Percentiles rank a stretch among this genome's conserved stretches.
phyloP scores from a whole-genome alignment of 2,113 vertebrate genomes.

The Seriola aureovittata region DNA sequence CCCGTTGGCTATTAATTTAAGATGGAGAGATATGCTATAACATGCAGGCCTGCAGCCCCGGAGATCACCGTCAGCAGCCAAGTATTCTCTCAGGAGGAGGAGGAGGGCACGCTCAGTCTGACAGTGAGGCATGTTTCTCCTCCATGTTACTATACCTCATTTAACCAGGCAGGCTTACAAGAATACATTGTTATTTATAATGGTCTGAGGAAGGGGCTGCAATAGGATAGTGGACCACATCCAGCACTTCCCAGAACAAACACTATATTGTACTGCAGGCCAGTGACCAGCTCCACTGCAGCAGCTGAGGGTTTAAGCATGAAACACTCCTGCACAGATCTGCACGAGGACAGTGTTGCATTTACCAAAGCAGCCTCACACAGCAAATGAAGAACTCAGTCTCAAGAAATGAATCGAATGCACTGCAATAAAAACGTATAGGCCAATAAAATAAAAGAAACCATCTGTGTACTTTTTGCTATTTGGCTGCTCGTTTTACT shows the following conservation, averaged over 20 bases:
- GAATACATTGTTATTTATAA: constrained; percentile 43
- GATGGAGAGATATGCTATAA: constrained; percentile 71
- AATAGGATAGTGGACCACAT: constrained; percentile 1
- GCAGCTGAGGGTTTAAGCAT: not conserved
- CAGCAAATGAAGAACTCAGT: not conserved
- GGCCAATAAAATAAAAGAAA: constrained; percentile 25
- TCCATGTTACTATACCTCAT: constrained; percentile 49
- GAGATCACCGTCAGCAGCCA: constrained; percentile 71
- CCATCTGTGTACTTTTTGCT: constrained; percentile 22
- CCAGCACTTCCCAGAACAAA: constrained; percentile 19
- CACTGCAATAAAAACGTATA: constrained; percentile 16
- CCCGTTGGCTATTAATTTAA: constrained; percentile 71
- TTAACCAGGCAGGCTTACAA: constrained; percentile 51
- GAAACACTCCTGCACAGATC: not conserved
- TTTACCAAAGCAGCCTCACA: not conserved
- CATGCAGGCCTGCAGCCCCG: constrained; percentile 64
- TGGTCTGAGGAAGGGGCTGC: constrained; percentile 38
- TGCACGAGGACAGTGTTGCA: not conserved
- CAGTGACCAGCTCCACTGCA: not conserved
- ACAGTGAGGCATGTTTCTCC: constrained; percentile 60
- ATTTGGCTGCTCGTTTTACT: constrained; percentile 15
- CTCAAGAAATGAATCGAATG: constrained; percentile 27
- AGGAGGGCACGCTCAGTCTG: constrained; percentile 47
- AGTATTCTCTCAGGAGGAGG: constrained; percentile 64
- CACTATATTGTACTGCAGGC: not conserved